Percentiles rank a stretch among this genome's conserved stretches.
Conservation (phyloP, 2,113 vertebrate species). For the Aramus guarauna region DNA sequence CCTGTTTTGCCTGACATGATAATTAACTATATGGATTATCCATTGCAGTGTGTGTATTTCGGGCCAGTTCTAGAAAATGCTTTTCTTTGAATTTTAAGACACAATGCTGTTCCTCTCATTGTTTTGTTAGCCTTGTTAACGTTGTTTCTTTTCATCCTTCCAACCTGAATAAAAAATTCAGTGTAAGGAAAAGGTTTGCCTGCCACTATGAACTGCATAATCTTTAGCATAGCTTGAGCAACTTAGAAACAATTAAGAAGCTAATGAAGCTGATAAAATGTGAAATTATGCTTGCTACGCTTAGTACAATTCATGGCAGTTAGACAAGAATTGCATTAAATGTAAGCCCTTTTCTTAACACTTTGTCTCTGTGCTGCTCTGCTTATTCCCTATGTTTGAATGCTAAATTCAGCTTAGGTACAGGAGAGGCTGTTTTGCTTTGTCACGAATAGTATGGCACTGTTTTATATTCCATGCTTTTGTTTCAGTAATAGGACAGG, state of each 20-base stretch:
- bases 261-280: conserved; percentile 16
- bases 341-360: background rate
- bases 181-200: background rate
- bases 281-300: background rate
- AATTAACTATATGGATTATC: background rate
- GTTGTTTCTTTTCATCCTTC: background rate
- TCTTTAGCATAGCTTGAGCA: conserved; percentile 14
- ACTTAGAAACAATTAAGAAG: conserved; percentile 17
- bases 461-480: background rate
- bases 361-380: background rate
- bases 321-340: background rate
- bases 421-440: background rate
- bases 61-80: background rate
- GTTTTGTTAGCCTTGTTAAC: background rate
- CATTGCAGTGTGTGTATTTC: background rate
- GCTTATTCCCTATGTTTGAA: background rate
- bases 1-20: background rate
- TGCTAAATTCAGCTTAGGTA: background rate
- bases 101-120: background rate
- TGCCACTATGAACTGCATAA: background rate
- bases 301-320: background rate
- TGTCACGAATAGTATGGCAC: background rate
- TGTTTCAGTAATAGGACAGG: background rate
- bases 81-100: background rate
- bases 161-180: background rate